Evolutionary conservation across 2,888 invertebrate species (phyloP).

Genomic region (Aplocera efformata): DNA sequence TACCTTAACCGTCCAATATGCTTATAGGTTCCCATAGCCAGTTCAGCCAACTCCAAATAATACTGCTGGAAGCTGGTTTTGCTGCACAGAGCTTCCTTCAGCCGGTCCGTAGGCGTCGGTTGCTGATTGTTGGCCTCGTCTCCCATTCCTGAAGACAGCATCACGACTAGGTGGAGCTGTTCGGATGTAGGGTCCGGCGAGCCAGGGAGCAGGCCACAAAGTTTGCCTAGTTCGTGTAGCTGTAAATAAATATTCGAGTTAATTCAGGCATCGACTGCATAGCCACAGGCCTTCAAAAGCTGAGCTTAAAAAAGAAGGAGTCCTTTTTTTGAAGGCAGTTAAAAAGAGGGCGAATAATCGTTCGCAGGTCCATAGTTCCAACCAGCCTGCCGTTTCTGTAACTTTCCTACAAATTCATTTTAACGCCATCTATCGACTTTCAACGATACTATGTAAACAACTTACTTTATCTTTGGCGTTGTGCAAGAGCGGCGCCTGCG

Average conservation of each 20-base stretch:
- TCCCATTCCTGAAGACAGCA: conserved; percentile 94
- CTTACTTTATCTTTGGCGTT: conserved; percentile 86
- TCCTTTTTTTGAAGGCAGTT: background rate
- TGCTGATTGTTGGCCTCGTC: conserved; percentile 79
- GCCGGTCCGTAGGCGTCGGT: conserved; percentile 86
- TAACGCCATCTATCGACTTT: background rate
- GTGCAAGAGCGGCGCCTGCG: conserved; percentile 90
- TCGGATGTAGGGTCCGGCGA: conserved; percentile 88
- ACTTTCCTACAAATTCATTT: too few species aligned
- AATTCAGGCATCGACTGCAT: background rate
- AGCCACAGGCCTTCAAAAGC: background rate
- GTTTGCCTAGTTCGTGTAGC: conserved; percentile 90
- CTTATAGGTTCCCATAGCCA: conserved; percentile 98
- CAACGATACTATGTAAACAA: background rate
- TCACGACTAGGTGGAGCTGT: conserved; percentile 94
- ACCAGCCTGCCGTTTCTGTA: too few species aligned
- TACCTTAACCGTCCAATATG: conserved; percentile 89
- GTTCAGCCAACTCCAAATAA: conserved; percentile 94
- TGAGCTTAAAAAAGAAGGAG: too few species aligned
- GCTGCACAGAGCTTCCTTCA: conserved; percentile 94
- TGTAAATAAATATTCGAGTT: conserved; percentile 43
- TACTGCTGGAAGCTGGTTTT: conserved; percentile 93
- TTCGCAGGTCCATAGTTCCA: conserved; percentile 1
- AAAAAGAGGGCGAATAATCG: too few species aligned
- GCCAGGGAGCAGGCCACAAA: conserved; percentile 95